Evolutionary conservation across 1,140 invertebrate genomes (phyloP), one percentile per base, ranked within the genome.

Genomic region (Drosophila kurseongensis): DNA sequence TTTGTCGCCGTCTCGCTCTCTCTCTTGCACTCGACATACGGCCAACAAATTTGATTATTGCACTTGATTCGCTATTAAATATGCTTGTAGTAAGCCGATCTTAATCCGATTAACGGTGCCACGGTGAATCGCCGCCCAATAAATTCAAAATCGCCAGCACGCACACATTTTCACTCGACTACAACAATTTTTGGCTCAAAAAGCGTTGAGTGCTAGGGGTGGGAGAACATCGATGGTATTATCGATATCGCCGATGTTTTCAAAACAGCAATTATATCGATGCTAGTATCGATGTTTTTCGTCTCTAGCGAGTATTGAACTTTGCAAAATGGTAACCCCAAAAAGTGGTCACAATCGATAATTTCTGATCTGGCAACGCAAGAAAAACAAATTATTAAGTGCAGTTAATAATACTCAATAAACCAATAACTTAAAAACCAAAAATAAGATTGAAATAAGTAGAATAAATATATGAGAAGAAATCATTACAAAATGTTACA

Each of bases 111-210:
- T 23, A 27, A 18, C 42, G 16, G 18, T 10, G 23, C 23, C 23
- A 47, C 18, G 18, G 27, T 35, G 23, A 61, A 18, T 41, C 23
- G 60, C 60, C 36, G 54, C 54, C 59, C 58, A 32, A 59, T 42
- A 16, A 52, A 36, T 52, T 40, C 4, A 32, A 29, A 48, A 36
- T 60, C 38, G n/a, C 35, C 29, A 42, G 32, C 55, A 60, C 27
- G 38, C 60, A 63, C 60, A 14, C 38, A 63, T 52, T 52, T 52
- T 52, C 60, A 63, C 55, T 63, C 60, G 60, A 62, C 16, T 16
- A 38, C 50, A 61, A 56, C 18, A 73, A 61, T 23, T 23, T 23
- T 23, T 23, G 23, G 23, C 23, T 23, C 23, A 23, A 23, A 23
- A 23, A 23, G 23, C 23, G 23, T 23, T 23, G 23, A 23, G 23